These are phyloP conservation scores for Ips typographus DNA, from an alignment of 1,140 invertebrate species.

Conservation along the genomic window DNA sequence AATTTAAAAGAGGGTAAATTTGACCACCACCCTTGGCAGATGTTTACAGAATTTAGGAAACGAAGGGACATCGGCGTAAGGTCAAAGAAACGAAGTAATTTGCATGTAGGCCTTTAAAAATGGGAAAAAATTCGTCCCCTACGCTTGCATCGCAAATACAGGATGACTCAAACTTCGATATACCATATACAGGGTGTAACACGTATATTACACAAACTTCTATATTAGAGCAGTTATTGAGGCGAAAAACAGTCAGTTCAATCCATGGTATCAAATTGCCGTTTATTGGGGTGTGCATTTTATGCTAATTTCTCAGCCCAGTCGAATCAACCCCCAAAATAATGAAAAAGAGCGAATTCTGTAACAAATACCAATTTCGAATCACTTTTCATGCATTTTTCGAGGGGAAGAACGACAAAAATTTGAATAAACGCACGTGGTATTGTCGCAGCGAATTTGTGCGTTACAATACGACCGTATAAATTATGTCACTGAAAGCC, in stretches of 20 bases:
- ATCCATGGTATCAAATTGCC: too few species aligned
- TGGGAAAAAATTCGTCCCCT: background rate
- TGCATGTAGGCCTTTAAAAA: constrained; percentile 14
- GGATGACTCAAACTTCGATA: too few species aligned
- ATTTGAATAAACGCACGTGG: constrained; percentile 45
- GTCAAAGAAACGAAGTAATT: constrained; percentile 18
- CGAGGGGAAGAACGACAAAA: constrained; percentile 22
- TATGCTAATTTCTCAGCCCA: constrained; percentile 32
- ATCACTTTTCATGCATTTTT: constrained; percentile 28
- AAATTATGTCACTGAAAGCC: constrained; percentile 44
- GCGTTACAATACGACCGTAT: constrained; percentile 45
- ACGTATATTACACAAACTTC: too few species aligned
- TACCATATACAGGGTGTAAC: too few species aligned
- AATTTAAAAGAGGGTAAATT: constrained; percentile 29
- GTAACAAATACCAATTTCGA: constrained; percentile 32
- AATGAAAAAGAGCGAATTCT: constrained; percentile 29
- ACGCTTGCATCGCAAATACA: background rate
- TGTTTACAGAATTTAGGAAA: constrained; percentile 33
- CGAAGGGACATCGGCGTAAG: constrained; percentile 18
- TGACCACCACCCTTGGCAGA: constrained; percentile 30
- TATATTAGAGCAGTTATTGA: too few species aligned
- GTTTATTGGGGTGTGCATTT: constrained; percentile 22
- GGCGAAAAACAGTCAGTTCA: too few species aligned
- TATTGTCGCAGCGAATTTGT: constrained; percentile 43
- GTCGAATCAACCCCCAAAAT: constrained; percentile 31